Percentiles rank a stretch among this genome's conserved stretches.
Conservation (phyloP, 1,140 invertebrate genomes). For the Atta cephalotes region DNA sequence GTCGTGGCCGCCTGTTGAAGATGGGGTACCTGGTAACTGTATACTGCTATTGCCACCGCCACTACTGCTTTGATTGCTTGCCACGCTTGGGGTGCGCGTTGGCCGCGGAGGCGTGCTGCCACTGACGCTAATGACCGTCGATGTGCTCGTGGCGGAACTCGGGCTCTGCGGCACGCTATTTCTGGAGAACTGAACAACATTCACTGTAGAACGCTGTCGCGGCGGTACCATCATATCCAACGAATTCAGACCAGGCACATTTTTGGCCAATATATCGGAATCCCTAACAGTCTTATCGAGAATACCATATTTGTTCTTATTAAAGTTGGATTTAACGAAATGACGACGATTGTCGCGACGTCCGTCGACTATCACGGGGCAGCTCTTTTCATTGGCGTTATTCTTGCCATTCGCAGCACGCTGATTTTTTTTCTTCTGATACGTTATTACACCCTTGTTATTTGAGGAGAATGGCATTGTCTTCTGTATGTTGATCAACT, state of each 20-base stretch:
- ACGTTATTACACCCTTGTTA: conserved; percentile 81
- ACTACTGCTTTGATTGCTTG: conserved; percentile 78
- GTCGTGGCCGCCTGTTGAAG: conserved; percentile 82
- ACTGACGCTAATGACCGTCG: conserved; percentile 56
- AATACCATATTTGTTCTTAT: conserved; percentile 81
- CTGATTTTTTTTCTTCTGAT: conserved; percentile 80
- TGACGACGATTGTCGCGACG: conserved; percentile 18
- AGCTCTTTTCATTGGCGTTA: conserved; percentile 27
- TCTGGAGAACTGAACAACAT: conserved; percentile 88
- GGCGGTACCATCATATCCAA: conserved; percentile 87
- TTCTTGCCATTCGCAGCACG: conserved; percentile 10
- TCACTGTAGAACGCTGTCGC: conserved; percentile 86
- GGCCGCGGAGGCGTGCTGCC: conserved; percentile 78
- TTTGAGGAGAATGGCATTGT: conserved; percentile 79
- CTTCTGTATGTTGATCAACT: conserved; percentile 82
- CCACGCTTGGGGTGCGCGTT: conserved; percentile 78
- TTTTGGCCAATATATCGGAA: conserved; percentile 84
- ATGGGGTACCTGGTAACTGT: conserved; percentile 71
- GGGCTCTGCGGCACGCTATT: conserved; percentile 84
- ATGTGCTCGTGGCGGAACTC: conserved; percentile 80
- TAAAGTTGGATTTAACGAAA: conserved; percentile 74
- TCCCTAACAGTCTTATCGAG: conserved; percentile 80
- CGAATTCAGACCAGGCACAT: conserved; percentile 86
- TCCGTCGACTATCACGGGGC: background rate
- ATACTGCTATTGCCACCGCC: conserved; percentile 73